A percentile compares a stretch with the other conserved stretches of the same genome.
phyloP scores from a whole-genome alignment of 2,888 invertebrate species.

The Cephus pygmeus region DNA sequence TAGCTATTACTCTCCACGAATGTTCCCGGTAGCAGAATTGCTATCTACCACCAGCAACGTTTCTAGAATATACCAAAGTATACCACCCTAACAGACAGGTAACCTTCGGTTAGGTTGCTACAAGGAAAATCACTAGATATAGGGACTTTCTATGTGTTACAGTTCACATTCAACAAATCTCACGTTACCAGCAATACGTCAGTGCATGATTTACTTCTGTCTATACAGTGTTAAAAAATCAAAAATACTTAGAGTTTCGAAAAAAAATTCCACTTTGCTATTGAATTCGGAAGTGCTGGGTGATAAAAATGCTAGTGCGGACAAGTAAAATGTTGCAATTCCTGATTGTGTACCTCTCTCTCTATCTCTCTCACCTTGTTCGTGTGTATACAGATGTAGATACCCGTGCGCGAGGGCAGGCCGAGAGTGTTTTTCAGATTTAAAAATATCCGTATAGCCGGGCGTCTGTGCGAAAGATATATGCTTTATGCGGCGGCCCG shows the following conservation, averaged over 20 bases:
- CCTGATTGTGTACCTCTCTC: neutral
- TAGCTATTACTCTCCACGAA: neutral
- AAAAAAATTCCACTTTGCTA: neutral
- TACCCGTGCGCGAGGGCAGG: neutral
- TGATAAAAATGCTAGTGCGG: neutral
- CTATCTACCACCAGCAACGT: neutral
- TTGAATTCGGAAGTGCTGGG: neutral
- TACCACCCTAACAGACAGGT: neutral
- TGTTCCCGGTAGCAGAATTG: neutral
- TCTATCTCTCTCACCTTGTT: too few relatives aligned
- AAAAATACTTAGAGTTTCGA: neutral
- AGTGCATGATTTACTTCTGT: neutral
- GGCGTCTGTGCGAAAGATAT: slow-evolving; percentile 6
- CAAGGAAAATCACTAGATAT: neutral
- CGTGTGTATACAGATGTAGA: neutral
- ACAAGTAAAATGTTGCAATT: neutral
- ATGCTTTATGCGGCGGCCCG: slow-evolving; percentile 2
- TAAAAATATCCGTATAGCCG: slow-evolving; percentile 10
- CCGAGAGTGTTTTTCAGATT: slow-evolving; percentile 10
- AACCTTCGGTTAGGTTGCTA: neutral
- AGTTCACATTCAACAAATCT: neutral
- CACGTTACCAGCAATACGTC: neutral
- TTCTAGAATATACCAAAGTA: neutral
- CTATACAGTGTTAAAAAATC: neutral
- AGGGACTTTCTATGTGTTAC: neutral